Percentiles rank a stretch among this genome's conserved stretches.
phyloP scores from a whole-genome alignment of 1,140 invertebrate species.

The Drosophila carrolli region DNA sequence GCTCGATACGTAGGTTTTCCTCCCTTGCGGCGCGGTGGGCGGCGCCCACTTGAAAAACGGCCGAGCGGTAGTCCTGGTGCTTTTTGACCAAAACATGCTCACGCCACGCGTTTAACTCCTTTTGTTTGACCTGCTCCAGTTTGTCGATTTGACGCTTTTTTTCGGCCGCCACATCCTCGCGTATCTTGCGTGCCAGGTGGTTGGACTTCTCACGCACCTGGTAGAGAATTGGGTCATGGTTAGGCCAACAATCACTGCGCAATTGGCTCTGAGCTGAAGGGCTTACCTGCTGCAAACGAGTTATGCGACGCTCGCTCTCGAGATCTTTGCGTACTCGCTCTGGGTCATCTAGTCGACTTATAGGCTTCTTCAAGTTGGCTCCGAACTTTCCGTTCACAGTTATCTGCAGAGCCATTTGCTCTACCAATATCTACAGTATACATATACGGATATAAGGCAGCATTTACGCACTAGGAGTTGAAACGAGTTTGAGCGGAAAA shows the following conservation, averaged over 20 bases:
- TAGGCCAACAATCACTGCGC: constrained; percentile 10
- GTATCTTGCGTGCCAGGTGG: constrained; percentile 63
- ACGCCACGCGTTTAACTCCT: constrained; percentile 72
- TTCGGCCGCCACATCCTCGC: constrained; percentile 65
- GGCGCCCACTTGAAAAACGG: constrained; percentile 73
- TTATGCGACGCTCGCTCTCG: constrained; percentile 74
- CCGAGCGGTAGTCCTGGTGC: constrained; percentile 64
- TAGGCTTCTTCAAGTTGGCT: constrained; percentile 11
- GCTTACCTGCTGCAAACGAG: constrained; percentile 75
- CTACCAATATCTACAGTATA: constrained; percentile 20
- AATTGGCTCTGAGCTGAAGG: neutral
- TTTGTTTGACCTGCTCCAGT: constrained; percentile 56
- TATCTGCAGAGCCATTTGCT: constrained; percentile 52
- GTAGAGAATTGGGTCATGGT: constrained; percentile 4
- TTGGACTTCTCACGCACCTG: constrained; percentile 80
- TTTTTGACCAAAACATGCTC: constrained; percentile 72
- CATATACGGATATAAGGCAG: constrained; percentile 11
- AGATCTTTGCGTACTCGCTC: constrained; percentile 67
- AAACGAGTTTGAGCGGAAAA: constrained; percentile 40
- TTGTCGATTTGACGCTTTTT: constrained; percentile 59
- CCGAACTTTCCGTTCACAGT: constrained; percentile 56
- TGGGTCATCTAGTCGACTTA: constrained; percentile 54
- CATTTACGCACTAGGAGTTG: constrained; percentile 29
- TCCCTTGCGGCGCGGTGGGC: constrained; percentile 70
- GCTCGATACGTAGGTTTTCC: constrained; percentile 57